Evolutionary conservation across 2,888 invertebrate species (phyloP), one percentile per base, ranked within the genome.

Genomic region (Acrocyrtus sp.): DNA sequence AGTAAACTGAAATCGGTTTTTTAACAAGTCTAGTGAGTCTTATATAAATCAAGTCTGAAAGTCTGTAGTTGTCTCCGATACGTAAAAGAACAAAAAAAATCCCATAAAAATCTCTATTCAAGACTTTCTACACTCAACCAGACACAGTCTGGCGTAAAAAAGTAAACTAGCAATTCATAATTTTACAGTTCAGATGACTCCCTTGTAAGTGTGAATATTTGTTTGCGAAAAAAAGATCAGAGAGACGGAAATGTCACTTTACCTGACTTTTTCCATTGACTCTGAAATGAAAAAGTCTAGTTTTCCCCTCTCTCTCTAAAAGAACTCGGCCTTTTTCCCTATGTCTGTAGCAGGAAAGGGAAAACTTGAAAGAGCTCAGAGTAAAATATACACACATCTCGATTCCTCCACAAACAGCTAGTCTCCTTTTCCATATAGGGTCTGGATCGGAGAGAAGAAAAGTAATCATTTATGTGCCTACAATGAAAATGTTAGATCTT

Each of bases 211-310:
- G n/a, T n/a, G n/a, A n/a, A n/a, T n/a, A 34, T 26, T 22, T 56
- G 39, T 56, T 8, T 43, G 47, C 29, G 56, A 34, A 47, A 68
- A 34, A 56, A 61, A 70, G 69, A 70, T 57, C 62, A 62, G 29
- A 70, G 34, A 24, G 56, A 57, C 56, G 62, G 56, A 70, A 70
- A 62, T 62, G 69, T 70, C 69, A 70, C 53, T 54, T 54, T 3
- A 61, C 56, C 62, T 69, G 69, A 69, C 69, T 69, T 69, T n/a
- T n/a, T 60, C 61, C 27, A 68, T 68, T 68, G 60, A 68, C 61
- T 69, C 56, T 69, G 61, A 69, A 61, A 61, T 69, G 69, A 69
- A 69, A 68, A 68, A 68, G 68, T 61, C 47, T 61, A 39, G 39
- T 68, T 69, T 41, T 48, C 47, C 63, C 29, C 45, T 29, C 43